These are phyloP conservation scores for Stegastes partitus DNA, from an alignment of 2,113 vertebrate genomes.

Conservation along the genomic window DNA sequence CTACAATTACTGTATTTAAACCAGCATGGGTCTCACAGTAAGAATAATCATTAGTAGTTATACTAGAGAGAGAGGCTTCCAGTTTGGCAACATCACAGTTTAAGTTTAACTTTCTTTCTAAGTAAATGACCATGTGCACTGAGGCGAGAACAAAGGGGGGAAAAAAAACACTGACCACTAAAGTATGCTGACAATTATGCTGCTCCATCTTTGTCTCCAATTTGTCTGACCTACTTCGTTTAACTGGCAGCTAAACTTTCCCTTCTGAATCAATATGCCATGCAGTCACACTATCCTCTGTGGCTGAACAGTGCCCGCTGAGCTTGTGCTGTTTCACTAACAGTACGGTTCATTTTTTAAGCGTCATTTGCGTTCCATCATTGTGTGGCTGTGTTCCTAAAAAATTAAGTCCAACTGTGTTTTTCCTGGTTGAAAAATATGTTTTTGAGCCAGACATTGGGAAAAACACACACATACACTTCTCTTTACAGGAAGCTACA, in stretches of 20 bases:
- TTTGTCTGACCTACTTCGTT: slow-evolving; percentile 27
- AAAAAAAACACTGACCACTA: background rate
- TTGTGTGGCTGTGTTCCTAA: slow-evolving; percentile 4
- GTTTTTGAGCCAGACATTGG: slow-evolving; percentile 24
- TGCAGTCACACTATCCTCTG: background rate
- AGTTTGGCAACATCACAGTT: slow-evolving; percentile 8
- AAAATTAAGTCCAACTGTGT: slow-evolving; percentile 19
- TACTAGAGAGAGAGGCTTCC: slow-evolving; percentile 17
- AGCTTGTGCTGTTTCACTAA: slow-evolving; percentile 13
- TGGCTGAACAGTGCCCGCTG: background rate
- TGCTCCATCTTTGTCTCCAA: slow-evolving; percentile 14
- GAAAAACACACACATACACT: background rate
- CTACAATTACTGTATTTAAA: slow-evolving; percentile 19
- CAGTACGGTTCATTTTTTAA: slow-evolving; percentile 12
- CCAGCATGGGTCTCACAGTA: slow-evolving; percentile 1
- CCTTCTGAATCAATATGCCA: slow-evolving; percentile 29
- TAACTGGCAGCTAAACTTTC: slow-evolving; percentile 33
- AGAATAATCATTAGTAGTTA: slow-evolving; percentile 22
- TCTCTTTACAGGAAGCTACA: slow-evolving; percentile 41
- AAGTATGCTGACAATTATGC: slow-evolving; percentile 31
- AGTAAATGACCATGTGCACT: slow-evolving; percentile 20
- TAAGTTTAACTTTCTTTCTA: background rate
- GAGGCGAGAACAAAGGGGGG: background rate
- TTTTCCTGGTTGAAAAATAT: slow-evolving; percentile 22
- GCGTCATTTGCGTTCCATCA: slow-evolving; percentile 12